Percentiles rank a stretch among this genome's conserved stretches.
Conservation (phyloP, 2,888 invertebrate genomes). For the Machimus rusticus region DNA sequence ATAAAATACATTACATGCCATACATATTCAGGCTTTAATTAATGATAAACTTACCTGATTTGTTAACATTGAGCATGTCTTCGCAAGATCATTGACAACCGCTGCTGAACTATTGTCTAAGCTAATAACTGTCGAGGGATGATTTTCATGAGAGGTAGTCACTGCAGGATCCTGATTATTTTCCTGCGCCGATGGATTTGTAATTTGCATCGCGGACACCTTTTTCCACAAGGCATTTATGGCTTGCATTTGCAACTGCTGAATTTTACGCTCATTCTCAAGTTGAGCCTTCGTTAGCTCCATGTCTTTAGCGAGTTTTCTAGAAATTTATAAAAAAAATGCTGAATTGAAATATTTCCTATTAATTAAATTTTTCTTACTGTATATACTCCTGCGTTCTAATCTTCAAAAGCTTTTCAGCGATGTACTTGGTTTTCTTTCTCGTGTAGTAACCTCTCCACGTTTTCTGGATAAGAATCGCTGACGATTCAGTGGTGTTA, state of each 20-base stretch:
- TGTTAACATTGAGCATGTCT: conserved; percentile 77
- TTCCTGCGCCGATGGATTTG: neutral
- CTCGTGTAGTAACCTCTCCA: conserved; percentile 86
- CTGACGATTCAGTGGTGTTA: conserved; percentile 66
- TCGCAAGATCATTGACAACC: conserved; percentile 73
- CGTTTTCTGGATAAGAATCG: conserved; percentile 82
- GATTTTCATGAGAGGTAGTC: conserved; percentile 45
- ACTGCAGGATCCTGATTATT: conserved; percentile 5
- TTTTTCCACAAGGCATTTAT: conserved; percentile 91
- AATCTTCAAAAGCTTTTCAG: conserved; percentile 76
- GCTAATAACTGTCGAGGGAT: conserved; percentile 50
- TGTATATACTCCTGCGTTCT: conserved; percentile 84
- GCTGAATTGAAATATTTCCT: neutral
- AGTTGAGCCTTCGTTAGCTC: conserved; percentile 83
- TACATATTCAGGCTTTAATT: no score
- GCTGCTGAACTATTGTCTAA: conserved; percentile 68
- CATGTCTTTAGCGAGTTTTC: conserved; percentile 84
- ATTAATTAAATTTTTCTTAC: conserved; percentile 64
- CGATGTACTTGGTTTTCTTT: conserved; percentile 66
- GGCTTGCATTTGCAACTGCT: conserved; percentile 88
- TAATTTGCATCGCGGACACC: conserved; percentile 71
- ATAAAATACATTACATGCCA: no score
- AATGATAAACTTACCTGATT: conserved; percentile 67
- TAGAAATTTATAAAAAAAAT: conserved; percentile 3
- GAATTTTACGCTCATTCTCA: conserved; percentile 84